Base-by-base conservation (phyloP, 1,140 invertebrate genomes). In the Sycophila sp. region DNA sequence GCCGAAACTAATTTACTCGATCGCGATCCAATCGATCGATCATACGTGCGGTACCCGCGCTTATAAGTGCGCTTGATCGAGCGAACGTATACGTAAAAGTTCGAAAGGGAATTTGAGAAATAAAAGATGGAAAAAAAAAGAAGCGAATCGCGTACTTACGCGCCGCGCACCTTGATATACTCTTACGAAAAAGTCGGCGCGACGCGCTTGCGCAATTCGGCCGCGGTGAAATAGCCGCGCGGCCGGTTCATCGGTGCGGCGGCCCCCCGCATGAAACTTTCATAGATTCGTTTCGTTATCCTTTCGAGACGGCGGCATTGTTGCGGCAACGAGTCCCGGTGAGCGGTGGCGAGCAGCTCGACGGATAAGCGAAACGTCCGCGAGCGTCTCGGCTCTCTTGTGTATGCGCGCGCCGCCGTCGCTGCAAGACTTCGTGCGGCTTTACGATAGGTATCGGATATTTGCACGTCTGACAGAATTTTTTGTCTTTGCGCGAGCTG, bases 201-300 rank as follows among this genome's bases (percentile, higher is more conserved):
- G 17, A 0, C 19, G 34, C 0, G 49, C 22, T 66, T 56, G 13
- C 24, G 36, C 15, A 56, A 55, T n/a, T 24, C 26, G 62, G 17
- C 2, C 10, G 24, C 10, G 22, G 10, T 4, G 24, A 53, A 15
- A 53, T n/a, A 53, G 24, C 7, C n/a, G 2, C 30, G 6, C 53
- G 0, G n/a, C 8, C 34, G 36, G 30, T 53, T 53, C 32, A 55
- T 42, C 51, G 36, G 36, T 32, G 15, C 2, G 0, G 40, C 26
- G 13, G 4, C 3, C 17, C 30, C n/a, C 11, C n/a, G 28, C 45
- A 62, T 62, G 56, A 42, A 67, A 72, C 64, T 72, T 62, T 66
- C 63, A 60, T 67, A 24, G 70, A 72, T 62, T 67, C 47, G 70
- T 72, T 72, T 62, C 64, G 30, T 66, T 66, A 42, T n/a, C n/a